Conservation (phyloP, 2,113 vertebrate species). For the Merops nubicus region DNA sequence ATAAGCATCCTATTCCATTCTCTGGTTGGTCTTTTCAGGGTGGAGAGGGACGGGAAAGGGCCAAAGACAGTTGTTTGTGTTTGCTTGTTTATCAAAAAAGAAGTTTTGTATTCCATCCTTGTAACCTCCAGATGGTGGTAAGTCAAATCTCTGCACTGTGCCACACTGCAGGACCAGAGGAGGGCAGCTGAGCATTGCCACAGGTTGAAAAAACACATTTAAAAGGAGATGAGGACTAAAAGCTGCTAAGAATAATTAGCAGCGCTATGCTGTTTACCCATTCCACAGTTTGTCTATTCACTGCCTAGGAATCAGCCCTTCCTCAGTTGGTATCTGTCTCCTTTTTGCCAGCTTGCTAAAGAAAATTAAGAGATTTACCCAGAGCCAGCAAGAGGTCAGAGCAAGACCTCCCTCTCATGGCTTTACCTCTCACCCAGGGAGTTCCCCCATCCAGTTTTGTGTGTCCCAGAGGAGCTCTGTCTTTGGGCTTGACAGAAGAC, state of each 20-base stretch:
- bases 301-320: background rate
- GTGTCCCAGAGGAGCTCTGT: background rate
- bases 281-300: background rate
- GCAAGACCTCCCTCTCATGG: background rate
- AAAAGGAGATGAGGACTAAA: slow-evolving; percentile 12
- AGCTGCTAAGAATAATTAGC: background rate
- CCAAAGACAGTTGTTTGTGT: background rate
- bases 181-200: background rate
- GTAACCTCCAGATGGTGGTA: background rate
- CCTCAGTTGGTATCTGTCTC: background rate
- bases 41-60: background rate
- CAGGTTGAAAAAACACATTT: background rate
- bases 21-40: background rate
- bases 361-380: background rate
- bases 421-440: background rate
- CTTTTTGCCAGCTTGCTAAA: background rate
- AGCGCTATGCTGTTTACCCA: background rate
- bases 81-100: background rate
- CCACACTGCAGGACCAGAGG: background rate
- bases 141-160: background rate
- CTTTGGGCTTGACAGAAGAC: background rate
- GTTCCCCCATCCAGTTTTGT: background rate
- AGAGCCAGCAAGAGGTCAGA: background rate
- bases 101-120: background rate
- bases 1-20: background rate